phyloP scores from a whole-genome alignment of 1,140 invertebrate genomes.

The Schlechtendalia chinensis region DNA sequence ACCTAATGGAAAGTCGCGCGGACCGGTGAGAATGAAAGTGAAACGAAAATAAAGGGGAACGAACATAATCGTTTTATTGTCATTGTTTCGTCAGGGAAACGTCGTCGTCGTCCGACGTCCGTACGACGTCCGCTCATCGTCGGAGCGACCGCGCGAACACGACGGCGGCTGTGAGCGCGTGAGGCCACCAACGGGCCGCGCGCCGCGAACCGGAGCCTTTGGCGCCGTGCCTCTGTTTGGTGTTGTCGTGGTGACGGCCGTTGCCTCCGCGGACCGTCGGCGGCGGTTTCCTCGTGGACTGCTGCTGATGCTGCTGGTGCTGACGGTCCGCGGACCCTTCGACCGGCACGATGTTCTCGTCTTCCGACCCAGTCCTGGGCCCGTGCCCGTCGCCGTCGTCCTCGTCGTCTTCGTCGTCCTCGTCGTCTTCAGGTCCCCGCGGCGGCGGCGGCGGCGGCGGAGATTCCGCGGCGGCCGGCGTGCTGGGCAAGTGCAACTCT shows the following conservation, averaged over 20 bases:
- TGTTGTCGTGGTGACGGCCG: conserved; percentile 14
- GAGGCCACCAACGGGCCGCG: not conserved
- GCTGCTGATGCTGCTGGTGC: not conserved
- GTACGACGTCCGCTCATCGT: not conserved
- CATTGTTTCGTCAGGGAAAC: not conserved
- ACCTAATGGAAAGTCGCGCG: too few species aligned
- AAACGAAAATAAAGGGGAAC: conserved; percentile 10
- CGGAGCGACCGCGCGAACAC: not conserved
- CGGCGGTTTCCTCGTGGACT: conserved; percentile 20
- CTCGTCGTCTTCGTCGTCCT: not conserved
- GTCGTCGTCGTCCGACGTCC: not conserved
- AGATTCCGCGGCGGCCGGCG: not conserved
- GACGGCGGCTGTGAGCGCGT: not conserved
- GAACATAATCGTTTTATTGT: too few species aligned
- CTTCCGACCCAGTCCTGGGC: not conserved
- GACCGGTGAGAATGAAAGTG: too few species aligned
- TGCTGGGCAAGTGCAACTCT: conserved; percentile 20
- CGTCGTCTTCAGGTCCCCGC: not conserved
- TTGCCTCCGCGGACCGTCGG: not conserved
- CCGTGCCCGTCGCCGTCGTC: not conserved
- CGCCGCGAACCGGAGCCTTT: not conserved
- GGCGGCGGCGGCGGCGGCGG: not conserved
- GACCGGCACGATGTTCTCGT: not conserved
- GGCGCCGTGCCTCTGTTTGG: not conserved
- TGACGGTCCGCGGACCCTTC: not conserved